A percentile compares a stretch with the other conserved stretches of the same genome.
Conservation (phyloP, 2,888 invertebrate species). For the Masnerella sp. region DNA sequence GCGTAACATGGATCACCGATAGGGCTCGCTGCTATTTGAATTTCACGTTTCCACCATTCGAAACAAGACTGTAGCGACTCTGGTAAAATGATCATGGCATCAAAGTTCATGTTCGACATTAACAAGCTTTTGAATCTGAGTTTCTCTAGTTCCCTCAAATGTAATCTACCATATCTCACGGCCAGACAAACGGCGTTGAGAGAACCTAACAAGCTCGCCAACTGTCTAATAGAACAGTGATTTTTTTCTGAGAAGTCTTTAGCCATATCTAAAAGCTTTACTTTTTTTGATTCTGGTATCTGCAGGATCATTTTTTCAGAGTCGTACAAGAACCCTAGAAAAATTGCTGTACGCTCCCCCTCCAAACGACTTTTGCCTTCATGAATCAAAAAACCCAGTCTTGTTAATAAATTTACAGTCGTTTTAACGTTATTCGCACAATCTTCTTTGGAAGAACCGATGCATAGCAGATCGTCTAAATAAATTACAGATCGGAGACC, state of each 20-base stretch:
- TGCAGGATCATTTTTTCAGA: no score
- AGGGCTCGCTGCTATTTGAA: not conserved
- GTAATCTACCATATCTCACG: not conserved
- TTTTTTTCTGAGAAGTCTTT: no score
- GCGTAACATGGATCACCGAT: not conserved
- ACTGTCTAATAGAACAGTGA: not conserved
- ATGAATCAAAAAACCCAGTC: not conserved
- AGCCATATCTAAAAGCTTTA: no score
- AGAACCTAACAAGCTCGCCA: not conserved
- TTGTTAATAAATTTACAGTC: not conserved
- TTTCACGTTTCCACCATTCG: not conserved
- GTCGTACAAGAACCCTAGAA: not conserved
- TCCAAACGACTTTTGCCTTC: not conserved
- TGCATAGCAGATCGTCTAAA: not conserved
- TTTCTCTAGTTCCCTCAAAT: slow-evolving; percentile 1
- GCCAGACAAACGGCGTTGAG: not conserved
- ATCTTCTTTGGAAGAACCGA: not conserved
- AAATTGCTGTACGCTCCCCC: not conserved
- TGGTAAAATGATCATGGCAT: not conserved
- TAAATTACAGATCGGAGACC: not conserved
- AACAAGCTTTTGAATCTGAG: not conserved
- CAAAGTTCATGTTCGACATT: not conserved
- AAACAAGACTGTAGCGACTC: not conserved
- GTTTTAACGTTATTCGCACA: not conserved
- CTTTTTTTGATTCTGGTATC: no score